phyloP scores from a whole-genome alignment of 2,888 invertebrate species.

The Lacanobia wlatinum region DNA sequence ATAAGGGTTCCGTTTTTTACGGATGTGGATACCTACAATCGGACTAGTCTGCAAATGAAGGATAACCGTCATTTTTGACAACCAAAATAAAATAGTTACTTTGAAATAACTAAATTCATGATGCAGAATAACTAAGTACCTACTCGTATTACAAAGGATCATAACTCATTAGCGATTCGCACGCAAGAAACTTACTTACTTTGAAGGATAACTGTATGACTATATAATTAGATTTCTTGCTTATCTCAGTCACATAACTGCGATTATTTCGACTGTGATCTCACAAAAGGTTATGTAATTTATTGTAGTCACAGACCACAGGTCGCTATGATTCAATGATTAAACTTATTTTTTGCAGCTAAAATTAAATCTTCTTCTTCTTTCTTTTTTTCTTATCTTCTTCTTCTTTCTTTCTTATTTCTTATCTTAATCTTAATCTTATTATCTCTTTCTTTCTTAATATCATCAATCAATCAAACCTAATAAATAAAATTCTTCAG shows the following conservation, averaged over 20 bases:
- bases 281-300: slow-evolving; percentile 14
- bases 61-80: no score
- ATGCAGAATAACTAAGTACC: not conserved
- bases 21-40: no score
- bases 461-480: no score
- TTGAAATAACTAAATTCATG: not conserved
- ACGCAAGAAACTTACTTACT: slow-evolving; percentile 32
- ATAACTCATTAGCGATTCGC: slow-evolving; percentile 30
- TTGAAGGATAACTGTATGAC: slow-evolving; percentile 3
- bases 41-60: no score
- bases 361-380: not conserved
- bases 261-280: slow-evolving; percentile 20
- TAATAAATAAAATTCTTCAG: no score
- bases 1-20: no score
- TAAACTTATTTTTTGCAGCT: not conserved
- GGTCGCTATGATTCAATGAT: not conserved
- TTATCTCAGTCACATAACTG: slow-evolving; percentile 26
- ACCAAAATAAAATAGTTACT: no score
- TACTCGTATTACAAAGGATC: slow-evolving; percentile 11
- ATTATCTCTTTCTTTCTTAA: no score
- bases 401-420: no score
- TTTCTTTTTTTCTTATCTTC: no score
- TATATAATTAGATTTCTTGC: slow-evolving; percentile 8
- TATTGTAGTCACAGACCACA: not conserved
- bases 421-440: no score